Conservation (phyloP, 2,888 invertebrate genomes). For the Pelosia muscerda region DNA sequence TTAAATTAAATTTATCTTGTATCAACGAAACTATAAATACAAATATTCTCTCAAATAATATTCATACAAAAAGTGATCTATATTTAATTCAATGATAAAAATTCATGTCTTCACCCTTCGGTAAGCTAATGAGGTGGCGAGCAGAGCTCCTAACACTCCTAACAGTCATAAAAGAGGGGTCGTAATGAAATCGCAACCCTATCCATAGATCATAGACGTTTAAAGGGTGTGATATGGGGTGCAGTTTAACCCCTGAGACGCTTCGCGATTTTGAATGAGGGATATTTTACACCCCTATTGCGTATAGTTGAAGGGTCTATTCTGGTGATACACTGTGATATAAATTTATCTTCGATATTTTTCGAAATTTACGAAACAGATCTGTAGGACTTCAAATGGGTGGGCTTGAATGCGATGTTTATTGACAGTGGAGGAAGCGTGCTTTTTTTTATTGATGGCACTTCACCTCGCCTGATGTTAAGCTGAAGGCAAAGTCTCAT, state of each 20-base stretch:
- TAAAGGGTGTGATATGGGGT: constrained; percentile 51
- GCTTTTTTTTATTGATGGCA: no score
- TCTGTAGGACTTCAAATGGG: background rate
- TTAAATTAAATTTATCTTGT: no score
- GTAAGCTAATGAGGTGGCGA: constrained; percentile 50
- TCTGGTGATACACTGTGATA: background rate
- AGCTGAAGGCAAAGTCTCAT: no score
- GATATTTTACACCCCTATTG: constrained; percentile 13
- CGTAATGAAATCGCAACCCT: constrained; percentile 48
- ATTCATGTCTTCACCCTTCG: constrained; percentile 42
- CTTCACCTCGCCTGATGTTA: no score
- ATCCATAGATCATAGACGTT: constrained; percentile 50
- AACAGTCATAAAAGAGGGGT: constrained; percentile 33
- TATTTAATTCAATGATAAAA: constrained; percentile 50
- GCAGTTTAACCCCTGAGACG: constrained; percentile 47
- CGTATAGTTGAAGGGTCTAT: constrained; percentile 16
- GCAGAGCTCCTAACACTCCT: constrained; percentile 21
- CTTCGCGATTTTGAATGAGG: constrained; percentile 36
- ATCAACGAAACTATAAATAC: background rate
- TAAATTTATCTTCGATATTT: background rate
- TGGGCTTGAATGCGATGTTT: background rate
- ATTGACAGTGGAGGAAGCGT: background rate
- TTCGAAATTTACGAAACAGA: background rate
- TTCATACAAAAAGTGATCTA: constrained; percentile 22
- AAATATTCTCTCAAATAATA: background rate